Evolutionary conservation across 2,888 invertebrate genomes (phyloP), one percentile per base, ranked within the genome.

Genomic region (Autographa pulchrina): DNA sequence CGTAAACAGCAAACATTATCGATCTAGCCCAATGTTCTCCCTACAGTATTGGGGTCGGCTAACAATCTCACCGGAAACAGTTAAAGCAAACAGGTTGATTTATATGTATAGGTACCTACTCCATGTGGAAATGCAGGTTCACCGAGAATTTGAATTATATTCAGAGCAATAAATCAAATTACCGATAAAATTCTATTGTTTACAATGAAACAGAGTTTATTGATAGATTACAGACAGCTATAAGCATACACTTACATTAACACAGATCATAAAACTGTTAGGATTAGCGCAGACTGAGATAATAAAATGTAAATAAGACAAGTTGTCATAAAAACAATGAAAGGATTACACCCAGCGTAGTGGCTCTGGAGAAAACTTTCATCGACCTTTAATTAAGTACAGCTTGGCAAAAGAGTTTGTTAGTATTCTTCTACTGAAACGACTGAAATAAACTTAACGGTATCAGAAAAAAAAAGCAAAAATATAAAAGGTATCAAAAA

Each of bases 121-220:
- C 11, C 14, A 16, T 43, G 16, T 5, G 16, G 43, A 43, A 43
- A 56, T 61, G 0, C 69, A 66, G 54, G 43, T 64, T 41, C 77
- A 56, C 52, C 62, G 74, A 67, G 64, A 62, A 41, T 66, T 60
- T 0, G 60, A 68, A 65, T 68, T 52, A 74, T 66, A 58, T 18
- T 67, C 25, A 4, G 11, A 56, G 16, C 54, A 48, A 62, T 77
- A 77, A 77, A 77, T 74, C 70, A 79, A 41, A 25, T 16, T 74
- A 70, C 75, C 79, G 16, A 77, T 77, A 79, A 79, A 75, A 54
- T 75, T 62, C 56, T 11, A 52, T 62, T 70, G 67, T 78, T 78
- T 79, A 77, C 70, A 70, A 63, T 38, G 41, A 67, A 62, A 52
- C 67, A 58, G 62, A 78, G 70, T 77, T 74, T 77, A 77, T 68